Conservation (phyloP, 2,113 vertebrate genomes). For the Ia io region DNA sequence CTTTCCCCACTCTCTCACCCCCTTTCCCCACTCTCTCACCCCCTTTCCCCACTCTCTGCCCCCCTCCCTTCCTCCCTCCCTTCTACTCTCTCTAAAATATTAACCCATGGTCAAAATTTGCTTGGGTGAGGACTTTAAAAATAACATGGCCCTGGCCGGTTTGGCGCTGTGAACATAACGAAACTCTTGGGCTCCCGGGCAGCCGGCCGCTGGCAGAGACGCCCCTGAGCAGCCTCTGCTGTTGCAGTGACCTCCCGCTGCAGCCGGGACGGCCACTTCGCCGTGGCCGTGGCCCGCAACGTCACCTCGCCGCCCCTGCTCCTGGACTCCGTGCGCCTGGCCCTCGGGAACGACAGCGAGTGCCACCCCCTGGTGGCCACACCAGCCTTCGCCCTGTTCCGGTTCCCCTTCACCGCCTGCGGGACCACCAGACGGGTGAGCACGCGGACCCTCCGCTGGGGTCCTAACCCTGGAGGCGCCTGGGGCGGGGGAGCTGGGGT, state of each 20-base stretch:
- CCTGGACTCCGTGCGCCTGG: conserved; percentile 72
- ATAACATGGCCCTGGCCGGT: too few species aligned
- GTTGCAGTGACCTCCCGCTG: conserved; percentile 77
- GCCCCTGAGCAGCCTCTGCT: background rate
- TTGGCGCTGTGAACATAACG: too few species aligned
- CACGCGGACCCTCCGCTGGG: fast-evolving
- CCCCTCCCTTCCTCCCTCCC: too few species aligned
- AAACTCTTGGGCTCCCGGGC: too few species aligned
- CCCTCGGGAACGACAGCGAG: background rate
- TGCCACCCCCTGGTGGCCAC: conserved; percentile 70
- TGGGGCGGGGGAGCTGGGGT: background rate
- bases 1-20: too few species aligned
- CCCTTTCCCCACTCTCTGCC: too few species aligned
- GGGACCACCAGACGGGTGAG: conserved; percentile 71
- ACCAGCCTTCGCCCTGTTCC: conserved; percentile 67
- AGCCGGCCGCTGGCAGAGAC: too few species aligned
- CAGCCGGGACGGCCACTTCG: conserved; percentile 68
- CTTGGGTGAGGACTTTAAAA: too few species aligned
- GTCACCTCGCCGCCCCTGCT: conserved; percentile 62
- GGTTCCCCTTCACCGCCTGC: conserved; percentile 73
- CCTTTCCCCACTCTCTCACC: too few species aligned
- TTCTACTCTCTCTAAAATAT: too few species aligned
- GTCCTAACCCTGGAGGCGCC: background rate
- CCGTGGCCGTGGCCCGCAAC: conserved; percentile 64
- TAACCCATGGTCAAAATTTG: too few species aligned